Conservation (phyloP, 1,140 invertebrate genomes). For the Drosophila orena region DNA sequence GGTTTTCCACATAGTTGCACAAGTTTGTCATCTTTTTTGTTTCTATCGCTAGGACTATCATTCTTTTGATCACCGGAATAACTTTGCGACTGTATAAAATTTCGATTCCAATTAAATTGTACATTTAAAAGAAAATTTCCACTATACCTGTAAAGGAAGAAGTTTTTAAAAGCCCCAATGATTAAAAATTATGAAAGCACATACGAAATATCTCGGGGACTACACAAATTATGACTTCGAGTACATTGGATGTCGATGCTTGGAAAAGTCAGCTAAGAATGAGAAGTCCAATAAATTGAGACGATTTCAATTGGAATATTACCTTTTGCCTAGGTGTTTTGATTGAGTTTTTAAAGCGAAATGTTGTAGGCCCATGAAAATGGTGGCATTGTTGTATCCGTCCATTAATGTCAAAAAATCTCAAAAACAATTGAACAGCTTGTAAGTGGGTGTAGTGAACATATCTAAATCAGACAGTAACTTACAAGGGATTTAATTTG, state of each 20-base stretch:
- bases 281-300: neutral
- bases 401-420: conserved; percentile 13
- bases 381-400: neutral
- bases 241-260: neutral
- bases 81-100: neutral
- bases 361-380: neutral
- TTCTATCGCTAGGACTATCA: neutral
- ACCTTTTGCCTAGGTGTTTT: neutral
- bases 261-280: neutral
- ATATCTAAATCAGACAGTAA: too few relatives aligned
- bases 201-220: too few relatives aligned
- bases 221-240: neutral
- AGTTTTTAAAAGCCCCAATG: neutral
- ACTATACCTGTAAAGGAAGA: too few relatives aligned
- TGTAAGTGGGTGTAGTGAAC: neutral
- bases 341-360: neutral
- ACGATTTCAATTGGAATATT: neutral
- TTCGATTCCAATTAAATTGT: neutral
- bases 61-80: neutral
- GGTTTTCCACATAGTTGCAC: neutral
- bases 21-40: neutral
- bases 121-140: neutral
- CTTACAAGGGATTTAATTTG: conserved; percentile 35
- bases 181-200: too few relatives aligned
- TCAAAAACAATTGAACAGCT: neutral